Evolutionary conservation across 1,140 invertebrate genomes (phyloP), one percentile per base, ranked within the genome.

Genomic region (Xylocopa sonorina): DNA sequence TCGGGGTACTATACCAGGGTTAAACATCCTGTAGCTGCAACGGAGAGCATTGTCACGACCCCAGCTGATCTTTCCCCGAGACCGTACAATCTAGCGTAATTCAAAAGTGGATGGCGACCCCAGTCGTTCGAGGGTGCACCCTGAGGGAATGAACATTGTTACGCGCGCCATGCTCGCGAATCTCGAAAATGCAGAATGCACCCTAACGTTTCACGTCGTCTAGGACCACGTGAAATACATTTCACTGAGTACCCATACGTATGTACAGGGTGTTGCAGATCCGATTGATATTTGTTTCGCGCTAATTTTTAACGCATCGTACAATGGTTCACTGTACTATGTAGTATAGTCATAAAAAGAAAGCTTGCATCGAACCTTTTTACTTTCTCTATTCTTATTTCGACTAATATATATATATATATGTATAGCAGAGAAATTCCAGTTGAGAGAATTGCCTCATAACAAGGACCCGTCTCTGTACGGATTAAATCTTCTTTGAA

Each of bases 51-150:
- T 18, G 69, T 48, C 55, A 41, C 60, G 41, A 7, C 69, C 53
- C 55, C 38, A 21, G 29, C 29, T 60, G 69, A 72, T 72, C 24
- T 60, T 38, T 38, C 38, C 41, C 41, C 7, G 21, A 60, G 69
- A 27, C 55, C 69, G 69, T 72, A 60, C 69, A 72, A 72, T 72
- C 53, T 60, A 60, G 53, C 41, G 41, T 58, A 58, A 72, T 60
- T 72, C 41, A 72, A 34, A 60, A 72, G 69, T 46, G 41, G 34
- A 68, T 29, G 67, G 50, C 50, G 51, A 55, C 51, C 51, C 27
- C 57, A 18, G 68, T 21, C 16, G 41, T 27, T 72, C 53, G 53
- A 60, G 55, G 55, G 55, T 72, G 21, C 38, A 48, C 50, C 34
- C 38, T 12, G 18, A 32, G 53, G 55, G 55, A 46, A 55, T n/a